Conservation (phyloP, 2,888 invertebrate genomes). For the Eupithecia inturbata region DNA sequence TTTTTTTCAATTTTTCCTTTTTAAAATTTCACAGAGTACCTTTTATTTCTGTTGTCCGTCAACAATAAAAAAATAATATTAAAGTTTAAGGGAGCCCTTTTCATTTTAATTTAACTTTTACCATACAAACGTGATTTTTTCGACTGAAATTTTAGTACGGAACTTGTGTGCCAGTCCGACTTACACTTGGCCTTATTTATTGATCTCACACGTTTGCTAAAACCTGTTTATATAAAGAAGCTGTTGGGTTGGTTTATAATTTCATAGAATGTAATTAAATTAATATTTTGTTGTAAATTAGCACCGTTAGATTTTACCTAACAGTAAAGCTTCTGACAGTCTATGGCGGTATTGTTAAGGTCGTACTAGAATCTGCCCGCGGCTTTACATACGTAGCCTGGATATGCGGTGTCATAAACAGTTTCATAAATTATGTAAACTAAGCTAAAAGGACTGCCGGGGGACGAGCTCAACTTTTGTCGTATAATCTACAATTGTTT, state of each 20-base stretch:
- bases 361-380: neutral
- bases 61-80: no score
- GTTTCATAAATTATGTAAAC: no score
- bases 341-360: neutral
- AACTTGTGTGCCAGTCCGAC: neutral
- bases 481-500: no score
- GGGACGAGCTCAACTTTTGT: no score
- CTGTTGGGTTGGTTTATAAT: conserved; percentile 7
- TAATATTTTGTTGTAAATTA: neutral
- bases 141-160: neutral
- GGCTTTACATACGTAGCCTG: neutral
- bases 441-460: no score
- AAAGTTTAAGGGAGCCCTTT: no score
- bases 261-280: neutral
- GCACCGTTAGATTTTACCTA: conserved; percentile 7
- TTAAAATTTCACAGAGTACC: no score
- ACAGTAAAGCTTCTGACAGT: neutral
- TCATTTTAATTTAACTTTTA: no score
- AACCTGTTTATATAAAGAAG: neutral
- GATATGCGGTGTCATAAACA: neutral
- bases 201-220: neutral
- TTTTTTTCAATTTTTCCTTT: no score
- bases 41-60: no score
- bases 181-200: neutral
- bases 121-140: no score